Percentiles rank a stretch among this genome's conserved stretches.
Conservation (phyloP, 2,113 vertebrate genomes). For the Sinocyclocheilus grahami region DNA sequence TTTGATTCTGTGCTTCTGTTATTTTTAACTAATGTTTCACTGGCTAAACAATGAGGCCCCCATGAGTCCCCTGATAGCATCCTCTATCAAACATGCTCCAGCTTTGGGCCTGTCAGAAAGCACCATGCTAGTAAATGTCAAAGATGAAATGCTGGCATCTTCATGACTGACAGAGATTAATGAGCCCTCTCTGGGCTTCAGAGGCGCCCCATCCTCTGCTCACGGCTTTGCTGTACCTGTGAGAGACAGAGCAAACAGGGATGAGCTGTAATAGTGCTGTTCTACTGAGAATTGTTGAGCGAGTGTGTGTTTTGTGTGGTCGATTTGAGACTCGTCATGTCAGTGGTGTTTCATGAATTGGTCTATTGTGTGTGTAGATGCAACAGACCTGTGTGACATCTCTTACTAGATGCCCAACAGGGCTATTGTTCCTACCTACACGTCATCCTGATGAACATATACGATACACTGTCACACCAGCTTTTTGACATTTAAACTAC, state of each 20-base stretch:
- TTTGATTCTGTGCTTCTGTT: background rate
- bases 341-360: background rate
- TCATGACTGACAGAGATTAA: slow-evolving; percentile 47
- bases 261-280: background rate
- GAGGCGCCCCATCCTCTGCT: too few species aligned
- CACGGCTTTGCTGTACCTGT: background rate
- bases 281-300: background rate
- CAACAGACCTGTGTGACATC: background rate
- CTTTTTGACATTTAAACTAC: background rate
- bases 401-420: background rate
- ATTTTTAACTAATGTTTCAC: background rate
- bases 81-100: slow-evolving; percentile 13
- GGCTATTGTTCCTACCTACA: background rate
- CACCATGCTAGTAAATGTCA: slow-evolving; percentile 48
- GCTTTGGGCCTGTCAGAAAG: background rate
- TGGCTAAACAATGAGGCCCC: background rate
- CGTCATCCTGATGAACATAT: background rate
- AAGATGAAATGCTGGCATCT: slow-evolving; percentile 25
- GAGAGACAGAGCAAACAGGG: background rate
- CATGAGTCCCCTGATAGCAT: background rate
- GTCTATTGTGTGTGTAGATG: background rate
- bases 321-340: background rate
- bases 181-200: background rate
- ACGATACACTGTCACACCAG: background rate
- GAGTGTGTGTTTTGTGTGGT: slow-evolving; percentile 24